phyloP scores from a whole-genome alignment of 1,140 invertebrate species.

The Psilanteris sp. region DNA sequence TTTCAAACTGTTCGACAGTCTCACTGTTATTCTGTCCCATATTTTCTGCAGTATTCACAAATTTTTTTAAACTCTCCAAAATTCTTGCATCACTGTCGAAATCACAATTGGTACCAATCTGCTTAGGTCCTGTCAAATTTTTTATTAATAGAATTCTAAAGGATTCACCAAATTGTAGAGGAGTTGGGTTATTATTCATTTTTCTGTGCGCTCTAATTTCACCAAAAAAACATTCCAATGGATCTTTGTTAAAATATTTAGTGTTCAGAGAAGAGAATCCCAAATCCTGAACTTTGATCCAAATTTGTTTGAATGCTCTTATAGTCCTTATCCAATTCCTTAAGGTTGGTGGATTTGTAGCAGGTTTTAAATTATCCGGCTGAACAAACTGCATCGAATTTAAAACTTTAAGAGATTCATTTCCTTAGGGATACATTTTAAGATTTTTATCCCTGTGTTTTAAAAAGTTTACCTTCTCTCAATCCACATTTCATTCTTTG shows the following conservation, averaged over 20 bases:
- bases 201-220: slow-evolving; percentile 1
- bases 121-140: slow-evolving; percentile 8
- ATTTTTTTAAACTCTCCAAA: background rate
- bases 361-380: background rate
- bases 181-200: slow-evolving; percentile 13
- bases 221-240: slow-evolving; percentile 16
- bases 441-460: no score
- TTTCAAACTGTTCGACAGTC: background rate
- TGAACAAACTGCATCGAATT: slow-evolving; percentile 8
- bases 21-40: background rate
- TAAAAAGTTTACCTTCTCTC: no score
- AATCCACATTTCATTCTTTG: no score
- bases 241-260: slow-evolving; percentile 25
- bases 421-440: no score
- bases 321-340: slow-evolving; percentile 17
- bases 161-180: slow-evolving; percentile 5
- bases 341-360: slow-evolving; percentile 2
- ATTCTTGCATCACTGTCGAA: background rate
- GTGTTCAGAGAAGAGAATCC: slow-evolving; percentile 9
- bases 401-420: background rate
- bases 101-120: slow-evolving; percentile 5
- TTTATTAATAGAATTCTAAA: slow-evolving; percentile 12
- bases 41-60: background rate
- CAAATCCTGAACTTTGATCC: background rate
- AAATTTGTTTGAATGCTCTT: slow-evolving; percentile 6